Conservation (phyloP, 1,140 invertebrate species). For the Conus ventricosus region DNA sequence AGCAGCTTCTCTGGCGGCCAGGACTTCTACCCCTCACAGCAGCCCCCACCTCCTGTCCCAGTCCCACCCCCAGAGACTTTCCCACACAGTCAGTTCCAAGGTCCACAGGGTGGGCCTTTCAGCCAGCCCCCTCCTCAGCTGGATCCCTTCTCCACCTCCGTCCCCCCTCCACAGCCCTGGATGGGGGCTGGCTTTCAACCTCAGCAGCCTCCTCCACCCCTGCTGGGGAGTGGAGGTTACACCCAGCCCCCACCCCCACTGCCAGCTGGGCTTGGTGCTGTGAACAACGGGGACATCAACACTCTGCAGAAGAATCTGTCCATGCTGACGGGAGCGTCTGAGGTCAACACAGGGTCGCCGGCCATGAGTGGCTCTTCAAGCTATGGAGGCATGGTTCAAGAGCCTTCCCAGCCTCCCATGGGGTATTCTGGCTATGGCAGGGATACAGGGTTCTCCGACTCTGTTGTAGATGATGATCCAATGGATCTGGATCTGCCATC, state of each 20-base stretch:
- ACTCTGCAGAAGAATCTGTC: slow-evolving; percentile 54
- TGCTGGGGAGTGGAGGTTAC: neutral
- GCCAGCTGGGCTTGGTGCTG: slow-evolving; percentile 85
- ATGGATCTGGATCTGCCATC: slow-evolving; percentile 5
- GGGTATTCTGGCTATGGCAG: neutral
- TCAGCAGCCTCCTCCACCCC: neutral
- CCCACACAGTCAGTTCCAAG: no score
- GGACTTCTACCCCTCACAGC: neutral
- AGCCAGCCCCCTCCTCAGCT: neutral
- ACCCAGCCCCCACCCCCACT: neutral
- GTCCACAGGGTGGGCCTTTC: no score
- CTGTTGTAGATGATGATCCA: neutral
- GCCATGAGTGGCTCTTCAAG: slow-evolving; percentile 79
- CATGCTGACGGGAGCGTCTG: neutral
- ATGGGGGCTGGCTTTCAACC: neutral
- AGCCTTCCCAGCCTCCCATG: neutral
- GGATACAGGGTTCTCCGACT: neutral
- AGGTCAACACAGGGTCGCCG: slow-evolving; percentile 85
- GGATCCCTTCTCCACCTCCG: neutral
- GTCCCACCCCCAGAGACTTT: neutral
- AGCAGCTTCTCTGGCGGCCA: neutral
- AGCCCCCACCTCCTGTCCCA: neutral
- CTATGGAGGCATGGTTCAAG: neutral
- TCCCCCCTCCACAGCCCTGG: neutral
- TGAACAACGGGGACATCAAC: slow-evolving; percentile 95